Evolutionary conservation across 2,113 vertebrate genomes (phyloP), one percentile per base, ranked within the genome.

Genomic region (Parus major): DNA sequence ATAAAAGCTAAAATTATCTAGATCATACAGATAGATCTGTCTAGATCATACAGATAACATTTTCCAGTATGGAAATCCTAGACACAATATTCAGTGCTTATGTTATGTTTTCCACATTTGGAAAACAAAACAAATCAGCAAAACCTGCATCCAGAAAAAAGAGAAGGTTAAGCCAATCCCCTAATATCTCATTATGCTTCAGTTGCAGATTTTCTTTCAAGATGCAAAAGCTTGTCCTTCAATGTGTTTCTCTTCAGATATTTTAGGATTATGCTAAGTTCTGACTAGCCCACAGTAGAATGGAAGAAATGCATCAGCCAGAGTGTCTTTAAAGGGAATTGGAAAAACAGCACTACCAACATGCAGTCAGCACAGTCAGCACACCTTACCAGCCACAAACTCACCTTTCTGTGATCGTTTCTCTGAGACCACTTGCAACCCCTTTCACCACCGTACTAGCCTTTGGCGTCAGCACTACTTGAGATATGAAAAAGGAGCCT

Each of bases 401-500:
- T 97, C 93, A 99, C 99, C 99, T 98, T 94, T 99, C 99, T 88
- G 99, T 99, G 95, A 99, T 99, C 0, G 99, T 99, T 98, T 99
- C 99, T 98, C 99, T 98, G 97, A 99, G 98, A 78, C 99, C 99
- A 36, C 99, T 99, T 20, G 99, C 98, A 82, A 99, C 98, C 0
- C 99, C 99, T 80, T 99, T 99, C 98, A 99, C 99, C 94, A 99
- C 99, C 0, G 99, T 99, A 97, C 99, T 99, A 87, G 99, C 99
- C 98, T 99, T 99, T 63, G 99, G 99, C 0, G 99, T 99, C 96
- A 99, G 98, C 79, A 99, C 99, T 97, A 99, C 99, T 98, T 99
- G 99, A 82, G 99, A 99, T 89, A 99, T 99, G 93, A 99, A 99
- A 98, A 99, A 99, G 2, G 99, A 99, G 24, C 99, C 99, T 97